Evolutionary conservation across 64 coral and sea anemone species (phyloP).

Genomic region (Platygyra sinensis): DNA sequence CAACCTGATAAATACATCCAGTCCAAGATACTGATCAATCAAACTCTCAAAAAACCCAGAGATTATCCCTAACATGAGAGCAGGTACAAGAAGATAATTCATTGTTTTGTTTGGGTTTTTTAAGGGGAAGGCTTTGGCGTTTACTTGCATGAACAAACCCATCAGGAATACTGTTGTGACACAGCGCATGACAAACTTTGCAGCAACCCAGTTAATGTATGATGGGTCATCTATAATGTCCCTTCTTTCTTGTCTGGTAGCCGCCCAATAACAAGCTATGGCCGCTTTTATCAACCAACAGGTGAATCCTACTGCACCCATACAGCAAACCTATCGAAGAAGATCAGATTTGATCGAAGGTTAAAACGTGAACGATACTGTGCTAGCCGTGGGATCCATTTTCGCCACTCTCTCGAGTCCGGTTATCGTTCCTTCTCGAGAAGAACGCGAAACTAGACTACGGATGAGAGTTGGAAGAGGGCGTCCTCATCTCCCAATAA

Average conservation of each 20-base stretch:
- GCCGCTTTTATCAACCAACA: slow-evolving; percentile 56
- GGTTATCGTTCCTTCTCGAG: too few relatives aligned
- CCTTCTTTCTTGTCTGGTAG: not conserved
- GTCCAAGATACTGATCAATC: slow-evolving; percentile 62
- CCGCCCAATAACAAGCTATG: slow-evolving; percentile 24
- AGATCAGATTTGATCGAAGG: too few relatives aligned
- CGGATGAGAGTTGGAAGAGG: too few relatives aligned
- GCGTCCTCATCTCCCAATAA: too few relatives aligned
- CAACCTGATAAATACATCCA: slow-evolving; percentile 24
- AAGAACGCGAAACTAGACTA: too few relatives aligned
- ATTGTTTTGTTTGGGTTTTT: slow-evolving; percentile 20
- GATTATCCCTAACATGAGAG: slow-evolving; percentile 55
- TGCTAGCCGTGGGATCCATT: too few relatives aligned
- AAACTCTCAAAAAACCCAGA: slow-evolving; percentile 37
- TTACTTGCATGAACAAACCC: slow-evolving; percentile 60
- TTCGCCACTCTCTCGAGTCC: too few relatives aligned
- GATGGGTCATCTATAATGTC: not conserved
- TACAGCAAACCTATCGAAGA: slow-evolving; percentile 50
- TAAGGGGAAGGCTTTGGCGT: slow-evolving; percentile 10
- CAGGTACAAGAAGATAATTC: slow-evolving; percentile 46
- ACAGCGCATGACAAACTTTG: slow-evolving; percentile 42
- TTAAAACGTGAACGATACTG: too few relatives aligned
- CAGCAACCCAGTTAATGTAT: slow-evolving; percentile 46
- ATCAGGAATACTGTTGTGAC: slow-evolving; percentile 58
- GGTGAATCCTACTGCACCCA: slow-evolving; percentile 63